Base-by-base conservation (phyloP, 2,888 invertebrate genomes). In the Drosophila prostipennis region DNA sequence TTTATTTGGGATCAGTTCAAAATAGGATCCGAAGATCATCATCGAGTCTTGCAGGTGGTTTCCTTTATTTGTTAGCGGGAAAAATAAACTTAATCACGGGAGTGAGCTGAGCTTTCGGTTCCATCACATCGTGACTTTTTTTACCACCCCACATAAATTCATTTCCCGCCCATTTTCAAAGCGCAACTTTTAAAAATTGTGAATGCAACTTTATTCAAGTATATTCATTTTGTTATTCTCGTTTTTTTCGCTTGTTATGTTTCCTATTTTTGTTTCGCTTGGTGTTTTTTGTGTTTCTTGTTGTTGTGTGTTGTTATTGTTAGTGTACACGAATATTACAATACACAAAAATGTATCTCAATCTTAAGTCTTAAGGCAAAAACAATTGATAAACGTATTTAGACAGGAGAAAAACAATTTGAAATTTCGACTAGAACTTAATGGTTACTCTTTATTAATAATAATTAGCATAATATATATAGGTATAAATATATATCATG, bases 391-490 rank as follows among this genome's bases (percentile, higher is more conserved):
- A 69, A 63, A 63, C 45, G 36, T 49, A 40, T 45, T 58, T 57
- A 64, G 63, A 52, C 69, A 65, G 61, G 57, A 71, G 70, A 64
- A 71, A 76, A 86, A 80, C 74, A 82, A 80, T 87, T 83, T 79
- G 53, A 81, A 91, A 90, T 90, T 90, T 90, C 89, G 90, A 90
- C 90, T 90, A 91, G 90, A 90, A 90, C 89, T 90, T 89, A 90
- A 85, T 74, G 79, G 74, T 77, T 85, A 87, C 36, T 19, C 45
- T 40, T 78, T 72, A 53, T 69, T 59, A 68, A 48, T 67, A 34
- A 34, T 54, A 60, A 71, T 70, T 54, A 71, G 69, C 68, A 65
- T 64, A 63, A 39, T 81, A 42, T 75, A n/a, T 36, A 13, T 53
- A 45, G 7, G 19, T 23, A 34, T 42, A 14, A 8, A 8, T 39